Evolutionary conservation across 2,113 vertebrate species (phyloP), one percentile per base, ranked within the genome.

Genomic region (Alligator mississippiensis): DNA sequence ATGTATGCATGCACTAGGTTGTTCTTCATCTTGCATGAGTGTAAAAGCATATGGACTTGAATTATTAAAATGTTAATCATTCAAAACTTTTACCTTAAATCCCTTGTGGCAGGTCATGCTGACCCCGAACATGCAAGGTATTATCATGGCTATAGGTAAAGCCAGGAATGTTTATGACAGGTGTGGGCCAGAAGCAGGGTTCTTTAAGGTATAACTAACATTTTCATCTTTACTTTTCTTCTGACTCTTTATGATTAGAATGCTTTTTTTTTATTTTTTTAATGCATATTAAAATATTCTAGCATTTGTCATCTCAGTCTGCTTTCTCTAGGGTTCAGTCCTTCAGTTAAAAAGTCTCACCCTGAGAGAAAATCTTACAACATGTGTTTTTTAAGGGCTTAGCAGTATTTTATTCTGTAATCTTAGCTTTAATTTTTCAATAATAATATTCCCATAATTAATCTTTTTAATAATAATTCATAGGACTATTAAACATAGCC

Each of bases 71-170:
- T 97, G 85, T 97, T 98, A 98, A 97, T 97, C 38, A 91, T 97
- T 97, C 94, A 96, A 97, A 97, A 96, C 82, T 98, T 91, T 93
- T 95, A 93, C 96, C 96, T 98, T 98, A 88, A 98, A 98, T 98
- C 98, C 98, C 98, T 98, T 98, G 94, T 98, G 98, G 98, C 98
- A 99, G 99, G 98, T 99, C 85, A 99, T 99, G 99, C 98, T 99
- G 99, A 99, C 99, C 97, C 99, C 99, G 97, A 99, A 98, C 98
- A 99, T 99, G 99, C 99, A 99, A 99, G 99, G 99, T 98, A 98
- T 99, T 98, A 99, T 99, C 98, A 99, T 99, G 99, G 99, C 99
- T 97, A 99, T 99, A 99, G 99, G 98, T 98, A 99, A 99, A 99
- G 98, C 99, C 98, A 98, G 98, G 98, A 99, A 95, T 98, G 98